Conservation (phyloP, 2,888 invertebrate species). For the Platycheirus rosarum region DNA sequence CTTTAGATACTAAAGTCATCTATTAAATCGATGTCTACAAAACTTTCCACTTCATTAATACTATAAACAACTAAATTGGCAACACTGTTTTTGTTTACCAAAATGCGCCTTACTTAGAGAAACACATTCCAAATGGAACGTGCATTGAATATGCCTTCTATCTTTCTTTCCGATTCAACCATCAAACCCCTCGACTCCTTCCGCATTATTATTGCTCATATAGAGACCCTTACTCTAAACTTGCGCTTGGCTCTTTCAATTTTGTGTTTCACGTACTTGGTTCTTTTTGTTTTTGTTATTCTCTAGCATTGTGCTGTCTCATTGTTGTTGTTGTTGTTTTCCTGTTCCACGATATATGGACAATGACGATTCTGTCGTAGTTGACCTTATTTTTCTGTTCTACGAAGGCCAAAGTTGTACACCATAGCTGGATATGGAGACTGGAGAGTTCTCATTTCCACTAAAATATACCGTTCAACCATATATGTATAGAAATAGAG, state of each 20-base stretch:
- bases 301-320: slow-evolving; percentile 62
- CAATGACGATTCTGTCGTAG: slow-evolving; percentile 54
- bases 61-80: neutral
- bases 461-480: slow-evolving; percentile 51
- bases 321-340: slow-evolving; percentile 49
- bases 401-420: slow-evolving; percentile 69
- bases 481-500: slow-evolving; percentile 8
- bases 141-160: slow-evolving; percentile 58
- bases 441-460: slow-evolving; percentile 46
- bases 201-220: slow-evolving; percentile 64
- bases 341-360: slow-evolving; percentile 1
- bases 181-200: slow-evolving; percentile 40
- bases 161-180: slow-evolving; percentile 33
- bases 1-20: too few relatives aligned
- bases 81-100: slow-evolving; percentile 6
- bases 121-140: slow-evolving; percentile 58
- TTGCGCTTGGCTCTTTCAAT: slow-evolving; percentile 64
- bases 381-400: slow-evolving; percentile 71
- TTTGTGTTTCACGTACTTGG: slow-evolving; percentile 51
- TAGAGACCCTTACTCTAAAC: slow-evolving; percentile 69
- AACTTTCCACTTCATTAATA: too few relatives aligned
- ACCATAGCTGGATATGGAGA: too few relatives aligned
- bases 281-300: slow-evolving; percentile 61
- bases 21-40: too few relatives aligned
- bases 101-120: slow-evolving; percentile 32